Evolutionary conservation across 2,797 vertebrate species (phyloP).

Genomic region (Pseudopleuronectes americanus): DNA sequence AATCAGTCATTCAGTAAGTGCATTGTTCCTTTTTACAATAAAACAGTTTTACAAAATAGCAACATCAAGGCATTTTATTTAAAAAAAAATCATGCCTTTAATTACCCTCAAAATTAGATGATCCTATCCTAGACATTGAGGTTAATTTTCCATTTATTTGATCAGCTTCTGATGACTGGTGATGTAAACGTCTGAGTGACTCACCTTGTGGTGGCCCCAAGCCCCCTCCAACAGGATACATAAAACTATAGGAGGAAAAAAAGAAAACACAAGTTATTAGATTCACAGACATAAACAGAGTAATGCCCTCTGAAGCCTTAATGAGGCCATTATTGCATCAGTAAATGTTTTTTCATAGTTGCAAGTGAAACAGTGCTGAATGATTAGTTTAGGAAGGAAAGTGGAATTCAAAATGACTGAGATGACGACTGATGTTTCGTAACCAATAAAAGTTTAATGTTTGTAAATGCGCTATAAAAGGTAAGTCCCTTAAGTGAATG

Average conservation of each 20-base stretch:
- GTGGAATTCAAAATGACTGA: too few species aligned
- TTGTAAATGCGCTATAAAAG: not conserved
- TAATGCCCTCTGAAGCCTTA: not conserved
- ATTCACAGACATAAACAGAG: not conserved
- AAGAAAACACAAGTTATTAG: constrained; percentile 29
- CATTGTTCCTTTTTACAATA: not conserved
- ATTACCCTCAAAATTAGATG: too few species aligned
- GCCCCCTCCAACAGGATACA: constrained; percentile 93
- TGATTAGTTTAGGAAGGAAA: not conserved
- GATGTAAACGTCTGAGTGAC: constrained; percentile 51
- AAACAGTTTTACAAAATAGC: not conserved
- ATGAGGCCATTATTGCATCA: not conserved
- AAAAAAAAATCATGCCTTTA: too few species aligned
- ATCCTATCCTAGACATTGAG: too few species aligned
- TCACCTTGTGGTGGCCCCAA: constrained; percentile 94
- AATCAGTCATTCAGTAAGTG: not conserved
- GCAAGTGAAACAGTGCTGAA: not conserved
- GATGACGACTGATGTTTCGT: too few species aligned
- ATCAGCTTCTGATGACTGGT: not conserved
- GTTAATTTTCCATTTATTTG: not conserved
- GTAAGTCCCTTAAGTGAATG: not conserved
- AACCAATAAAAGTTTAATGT: not conserved
- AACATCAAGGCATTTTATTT: too few species aligned
- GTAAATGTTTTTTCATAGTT: not conserved
- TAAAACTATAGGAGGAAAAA: constrained; percentile 85